Conservation (phyloP, 1,140 invertebrate genomes). For the Drosophila guanche region DNA sequence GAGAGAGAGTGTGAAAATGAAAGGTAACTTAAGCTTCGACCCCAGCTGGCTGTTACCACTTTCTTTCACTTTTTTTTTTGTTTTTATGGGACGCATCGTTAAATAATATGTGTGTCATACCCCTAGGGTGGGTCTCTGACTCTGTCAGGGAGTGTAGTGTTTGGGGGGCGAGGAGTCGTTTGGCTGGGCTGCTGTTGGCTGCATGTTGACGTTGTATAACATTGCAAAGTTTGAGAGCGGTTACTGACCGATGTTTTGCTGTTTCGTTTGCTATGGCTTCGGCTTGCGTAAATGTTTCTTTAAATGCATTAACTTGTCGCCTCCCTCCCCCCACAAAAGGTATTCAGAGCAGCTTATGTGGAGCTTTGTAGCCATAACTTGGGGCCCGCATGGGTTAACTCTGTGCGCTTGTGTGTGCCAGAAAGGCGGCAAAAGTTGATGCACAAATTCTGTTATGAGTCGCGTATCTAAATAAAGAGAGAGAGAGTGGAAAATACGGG, state of each 20-base stretch:
- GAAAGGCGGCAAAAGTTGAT: slow-evolving; percentile 12
- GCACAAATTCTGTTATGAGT: slow-evolving; percentile 24
- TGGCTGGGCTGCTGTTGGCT: too few species aligned
- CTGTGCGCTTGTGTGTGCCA: slow-evolving; percentile 3
- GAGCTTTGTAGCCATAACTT: slow-evolving; percentile 38
- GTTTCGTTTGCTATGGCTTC: slow-evolving; percentile 59
- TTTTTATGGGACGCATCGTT: slow-evolving; percentile 48
- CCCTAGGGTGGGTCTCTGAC: slow-evolving; percentile 35
- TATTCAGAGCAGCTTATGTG: slow-evolving; percentile 20
- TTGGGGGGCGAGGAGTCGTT: too few species aligned
- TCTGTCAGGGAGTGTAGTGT: too few species aligned
- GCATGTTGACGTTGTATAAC: slow-evolving; percentile 57
- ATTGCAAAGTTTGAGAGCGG: slow-evolving; percentile 60
- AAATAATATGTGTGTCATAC: slow-evolving; percentile 61
- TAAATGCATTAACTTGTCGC: slow-evolving; percentile 57
- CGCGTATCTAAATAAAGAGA: slow-evolving; percentile 57
- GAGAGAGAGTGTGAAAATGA: too few species aligned
- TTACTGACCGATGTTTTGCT: slow-evolving; percentile 54
- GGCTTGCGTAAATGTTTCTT: slow-evolving; percentile 55
- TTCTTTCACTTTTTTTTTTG: slow-evolving; percentile 46
- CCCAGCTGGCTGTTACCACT: slow-evolving; percentile 25
- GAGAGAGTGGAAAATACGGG: slow-evolving; percentile 17
- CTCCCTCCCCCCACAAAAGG: slow-evolving; percentile 12
- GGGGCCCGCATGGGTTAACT: slow-evolving; percentile 30
- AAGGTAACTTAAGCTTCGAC: background rate